A percentile compares a stretch with the other conserved stretches of the same genome.
phyloP scores from a whole-genome alignment of 2,113 vertebrate species.

The Erythrocercus mccallii region DNA sequence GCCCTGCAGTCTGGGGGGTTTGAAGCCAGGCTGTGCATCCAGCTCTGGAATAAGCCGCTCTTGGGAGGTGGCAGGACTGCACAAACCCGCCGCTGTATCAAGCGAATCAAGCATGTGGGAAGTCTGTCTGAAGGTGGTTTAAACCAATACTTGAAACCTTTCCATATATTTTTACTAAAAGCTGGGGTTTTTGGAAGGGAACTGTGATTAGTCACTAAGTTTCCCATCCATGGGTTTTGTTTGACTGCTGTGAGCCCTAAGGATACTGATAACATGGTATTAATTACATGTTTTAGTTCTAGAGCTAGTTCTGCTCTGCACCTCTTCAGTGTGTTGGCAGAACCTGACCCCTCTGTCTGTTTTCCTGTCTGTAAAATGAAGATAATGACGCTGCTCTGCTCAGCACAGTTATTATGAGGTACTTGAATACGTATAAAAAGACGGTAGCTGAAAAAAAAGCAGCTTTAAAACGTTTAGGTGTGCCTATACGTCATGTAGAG shows the following conservation, averaged over 20 bases:
- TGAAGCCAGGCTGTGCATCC: not conserved
- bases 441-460: not conserved
- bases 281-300: not conserved
- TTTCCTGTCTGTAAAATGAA: not conserved
- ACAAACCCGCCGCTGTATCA: rapidly evolving
- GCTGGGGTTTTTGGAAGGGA: not conserved
- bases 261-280: not conserved
- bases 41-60: not conserved
- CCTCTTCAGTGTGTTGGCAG: not conserved
- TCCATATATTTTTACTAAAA: not conserved
- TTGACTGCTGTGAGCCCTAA: not conserved
- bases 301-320: not conserved
- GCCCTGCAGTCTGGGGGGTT: not conserved
- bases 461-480: not conserved
- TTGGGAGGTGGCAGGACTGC: not conserved
- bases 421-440: not conserved
- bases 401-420: not conserved
- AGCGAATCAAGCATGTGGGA: rapidly evolving
- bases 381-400: not conserved
- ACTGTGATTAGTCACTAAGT: not conserved
- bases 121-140: not conserved
- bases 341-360: not conserved
- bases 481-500: not conserved
- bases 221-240: not conserved
- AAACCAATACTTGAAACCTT: not conserved